Percentiles rank a stretch among this genome's conserved stretches.
Evolutionary conservation across 2,113 vertebrate genomes (phyloP).

Genomic region (Dicerorhinus sumatrensis): DNA sequence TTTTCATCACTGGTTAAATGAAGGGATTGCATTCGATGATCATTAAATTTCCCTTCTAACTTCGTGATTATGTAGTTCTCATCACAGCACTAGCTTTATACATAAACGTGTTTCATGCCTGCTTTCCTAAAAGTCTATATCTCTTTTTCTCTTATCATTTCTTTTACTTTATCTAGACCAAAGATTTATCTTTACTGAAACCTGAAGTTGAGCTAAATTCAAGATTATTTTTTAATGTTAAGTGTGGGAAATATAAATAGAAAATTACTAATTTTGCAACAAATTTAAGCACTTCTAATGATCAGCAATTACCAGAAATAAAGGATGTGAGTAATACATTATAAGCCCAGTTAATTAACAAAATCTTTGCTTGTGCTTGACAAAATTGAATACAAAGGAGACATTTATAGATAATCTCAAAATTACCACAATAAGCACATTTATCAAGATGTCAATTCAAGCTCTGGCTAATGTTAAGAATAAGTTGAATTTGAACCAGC

Average conservation of each 20-base stretch:
- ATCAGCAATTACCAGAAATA: conserved; percentile 74
- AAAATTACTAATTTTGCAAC: conserved; percentile 68
- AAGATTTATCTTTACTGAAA: conserved; percentile 51
- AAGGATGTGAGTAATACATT: conserved; percentile 65
- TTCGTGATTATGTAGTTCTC: neutral
- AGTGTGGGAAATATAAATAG: conserved; percentile 55
- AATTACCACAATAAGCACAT: conserved; percentile 58
- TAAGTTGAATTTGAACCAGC: conserved; percentile 23
- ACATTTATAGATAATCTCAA: conserved; percentile 68
- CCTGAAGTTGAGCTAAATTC: conserved; percentile 53
- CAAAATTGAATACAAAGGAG: conserved; percentile 61
- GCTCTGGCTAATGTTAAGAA: conserved; percentile 55
- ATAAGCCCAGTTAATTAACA: conserved; percentile 68
- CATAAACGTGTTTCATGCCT: neutral
- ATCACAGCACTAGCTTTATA: neutral
- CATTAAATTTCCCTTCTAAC: neutral
- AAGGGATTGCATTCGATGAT: conserved; percentile 43
- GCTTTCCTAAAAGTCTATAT: neutral
- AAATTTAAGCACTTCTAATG: conserved; percentile 74
- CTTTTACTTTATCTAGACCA: conserved; percentile 35
- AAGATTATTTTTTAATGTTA: conserved; percentile 66
- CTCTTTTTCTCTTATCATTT: neutral
- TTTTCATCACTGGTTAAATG: conserved; percentile 19
- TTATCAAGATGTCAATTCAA: conserved; percentile 58
- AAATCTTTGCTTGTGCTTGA: conserved; percentile 62